Evolutionary conservation across 2,113 vertebrate species (phyloP), one percentile per base, ranked within the genome.

Genomic region (Chionis minor): DNA sequence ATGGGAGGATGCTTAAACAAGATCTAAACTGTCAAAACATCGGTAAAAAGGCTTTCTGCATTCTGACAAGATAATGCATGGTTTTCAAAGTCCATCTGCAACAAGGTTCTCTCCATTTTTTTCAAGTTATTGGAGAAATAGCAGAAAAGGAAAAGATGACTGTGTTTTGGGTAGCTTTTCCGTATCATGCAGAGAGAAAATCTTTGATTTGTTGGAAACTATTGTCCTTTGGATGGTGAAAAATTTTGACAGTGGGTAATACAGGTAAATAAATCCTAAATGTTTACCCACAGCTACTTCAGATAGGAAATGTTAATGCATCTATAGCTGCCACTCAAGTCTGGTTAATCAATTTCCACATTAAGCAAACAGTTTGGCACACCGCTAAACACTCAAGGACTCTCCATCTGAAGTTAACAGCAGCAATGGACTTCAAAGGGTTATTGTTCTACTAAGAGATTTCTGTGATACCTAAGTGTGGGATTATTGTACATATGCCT

Each of bases 21-120:
- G 38, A 44, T 83, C 58, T 84, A 86, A 80, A 74, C 83, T 96
- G 78, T 90, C 55, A 97, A 59, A 90, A 62, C 78, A 66, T 22
- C 84, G 52, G 24, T 67, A 82, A 83, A 66, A 95, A 94, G 47
- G 8, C 38, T 92, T 71, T 92, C 96, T 65, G 69, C 83, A 55
- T 88, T 96, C 70, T 89, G 84, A 85, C 69, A 95, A 73, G 83
- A 69, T 93, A 92, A 83, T 96, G 72, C 67, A 27, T 84, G 61
- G 56, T 87, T 84, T 96, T 82, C 42, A 38, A 75, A 89, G 88
- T 59, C 52, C 22, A 56, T 95, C 69, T 93, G 90, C 85, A 94
- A 47, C 28, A 52, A 10, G 44, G 22, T 77, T 75, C 52, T 69
- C 72, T 81, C 79, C 27, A 19, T 93, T 71, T 86, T 93, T 92